Evolutionary conservation across 2,113 vertebrate species (phyloP).

Genomic region (Dendropsophus ebraccatus): DNA sequence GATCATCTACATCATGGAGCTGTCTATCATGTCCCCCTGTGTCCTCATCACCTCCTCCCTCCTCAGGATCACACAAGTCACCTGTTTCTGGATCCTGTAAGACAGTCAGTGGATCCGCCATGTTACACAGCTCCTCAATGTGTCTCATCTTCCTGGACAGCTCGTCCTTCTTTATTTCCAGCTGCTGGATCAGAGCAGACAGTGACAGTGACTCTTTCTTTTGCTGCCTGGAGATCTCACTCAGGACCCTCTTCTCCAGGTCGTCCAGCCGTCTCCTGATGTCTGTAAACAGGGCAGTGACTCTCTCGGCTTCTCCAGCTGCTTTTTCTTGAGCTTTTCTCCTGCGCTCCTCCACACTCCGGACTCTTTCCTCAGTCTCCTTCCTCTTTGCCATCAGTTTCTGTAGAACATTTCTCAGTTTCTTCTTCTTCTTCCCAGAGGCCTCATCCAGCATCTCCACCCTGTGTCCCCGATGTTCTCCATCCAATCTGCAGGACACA

Average conservation of each 20-base stretch:
- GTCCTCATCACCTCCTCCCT: no score
- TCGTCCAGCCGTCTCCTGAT: neutral
- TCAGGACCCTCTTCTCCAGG: neutral
- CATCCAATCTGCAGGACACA: neutral
- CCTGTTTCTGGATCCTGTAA: no score
- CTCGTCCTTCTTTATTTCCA: neutral
- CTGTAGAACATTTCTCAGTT: neutral
- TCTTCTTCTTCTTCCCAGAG: neutral
- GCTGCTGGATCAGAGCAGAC: neutral
- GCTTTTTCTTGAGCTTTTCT: no score
- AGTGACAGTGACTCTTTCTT: neutral
- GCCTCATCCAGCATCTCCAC: neutral
- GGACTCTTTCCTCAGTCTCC: neutral
- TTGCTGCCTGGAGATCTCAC: neutral
- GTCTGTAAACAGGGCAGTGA: no score
- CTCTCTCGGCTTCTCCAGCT: no score
- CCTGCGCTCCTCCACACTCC: no score
- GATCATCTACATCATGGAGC: no score
- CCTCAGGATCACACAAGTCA: no score
- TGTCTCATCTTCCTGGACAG: no score
- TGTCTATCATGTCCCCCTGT: no score
- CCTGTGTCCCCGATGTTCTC: neutral
- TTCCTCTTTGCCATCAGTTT: neutral
- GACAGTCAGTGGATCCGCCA: no score
- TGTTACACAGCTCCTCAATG: no score